Evolutionary conservation across 2,888 invertebrate genomes (phyloP), one percentile per base, ranked within the genome.

Genomic region (Drosophila mimica): DNA sequence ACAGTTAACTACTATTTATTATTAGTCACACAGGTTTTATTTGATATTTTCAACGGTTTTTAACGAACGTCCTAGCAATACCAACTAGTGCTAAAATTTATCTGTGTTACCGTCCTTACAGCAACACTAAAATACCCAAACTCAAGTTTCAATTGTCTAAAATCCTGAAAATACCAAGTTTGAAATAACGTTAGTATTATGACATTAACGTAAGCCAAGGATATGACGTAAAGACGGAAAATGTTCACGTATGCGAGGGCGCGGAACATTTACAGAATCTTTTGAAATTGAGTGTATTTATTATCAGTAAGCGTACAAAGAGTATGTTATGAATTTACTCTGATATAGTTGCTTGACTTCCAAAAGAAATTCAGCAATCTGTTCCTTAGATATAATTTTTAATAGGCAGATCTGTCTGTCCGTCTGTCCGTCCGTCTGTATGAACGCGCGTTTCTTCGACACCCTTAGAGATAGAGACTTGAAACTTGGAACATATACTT

Each of bases 1-100:
- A 82, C 83, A 76, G 62, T 74, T 58, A 62, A 73, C 66, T 60
- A 56, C 52, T 31, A 68, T 38, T 79, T 74, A 31, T 73, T 77
- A 56, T 74, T 68, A 63, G 60, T 73, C 71, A 64, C 71, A 52
- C 74, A 53, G 70, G 52, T 76, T 74, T 74, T 73, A 68, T 83
- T 80, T 72, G 53, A 70, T 87, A 87, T 73, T 81, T 83, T 73
- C 79, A 83, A 87, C 81, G 77, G 85, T 83, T 85, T 76, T 86
- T 83, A 75, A 81, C 74, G 81, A 86, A 86, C 74, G 76, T 80
- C 85, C 81, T 71, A 86, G 82, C 86, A 74, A 82, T 74, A 81
- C 85, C 83, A 84, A 84, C 79, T 78, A 78, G 78, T 78, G 78
- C 78, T 78, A 78, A 78, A 77, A 74, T 53, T 36, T 15, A 61